These are phyloP conservation scores for Eremobia ochroleuca DNA, from an alignment of 2,888 invertebrate genomes.

Conservation along the genomic window DNA sequence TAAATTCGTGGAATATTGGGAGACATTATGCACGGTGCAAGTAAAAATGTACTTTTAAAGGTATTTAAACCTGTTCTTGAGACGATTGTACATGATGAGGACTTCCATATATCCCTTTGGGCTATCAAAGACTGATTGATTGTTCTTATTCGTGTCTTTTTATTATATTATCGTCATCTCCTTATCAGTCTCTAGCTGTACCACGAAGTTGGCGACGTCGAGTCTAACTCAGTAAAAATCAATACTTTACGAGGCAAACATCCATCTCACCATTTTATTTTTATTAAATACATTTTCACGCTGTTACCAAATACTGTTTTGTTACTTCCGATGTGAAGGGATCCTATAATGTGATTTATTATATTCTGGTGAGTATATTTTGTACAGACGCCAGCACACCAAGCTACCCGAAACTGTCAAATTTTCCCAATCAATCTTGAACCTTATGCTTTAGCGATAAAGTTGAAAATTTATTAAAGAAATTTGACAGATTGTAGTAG, in stretches of 20 bases:
- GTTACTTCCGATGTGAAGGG: slow-evolving; percentile 14
- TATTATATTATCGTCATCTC: neutral
- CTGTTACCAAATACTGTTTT: slow-evolving; percentile 13
- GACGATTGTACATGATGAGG: neutral
- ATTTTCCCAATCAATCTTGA: too few relatives aligned
- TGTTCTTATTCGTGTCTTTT: neutral
- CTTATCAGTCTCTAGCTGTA: neutral
- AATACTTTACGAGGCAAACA: neutral
- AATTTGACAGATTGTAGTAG: too few relatives aligned
- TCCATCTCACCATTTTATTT: slow-evolving; percentile 12
- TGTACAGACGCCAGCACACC: too few relatives aligned
- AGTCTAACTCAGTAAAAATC: neutral
- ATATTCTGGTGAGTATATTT: slow-evolving; percentile 30
- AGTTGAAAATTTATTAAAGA: too few relatives aligned
- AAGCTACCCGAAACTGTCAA: too few relatives aligned
- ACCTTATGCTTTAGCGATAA: too few relatives aligned
- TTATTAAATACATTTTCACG: slow-evolving; percentile 11
- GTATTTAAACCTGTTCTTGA: neutral
- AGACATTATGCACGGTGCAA: neutral
- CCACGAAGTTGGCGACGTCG: neutral
- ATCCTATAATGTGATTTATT: slow-evolving; percentile 45
- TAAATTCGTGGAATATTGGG: neutral
- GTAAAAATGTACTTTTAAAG: neutral
- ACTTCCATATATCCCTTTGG: neutral
- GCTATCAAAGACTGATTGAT: neutral